Percentiles rank a stretch among this genome's conserved stretches.
These are phyloP conservation scores for Bunonema sp. DNA, from an alignment of 2,888 invertebrate species.

Conservation along the genomic window DNA sequence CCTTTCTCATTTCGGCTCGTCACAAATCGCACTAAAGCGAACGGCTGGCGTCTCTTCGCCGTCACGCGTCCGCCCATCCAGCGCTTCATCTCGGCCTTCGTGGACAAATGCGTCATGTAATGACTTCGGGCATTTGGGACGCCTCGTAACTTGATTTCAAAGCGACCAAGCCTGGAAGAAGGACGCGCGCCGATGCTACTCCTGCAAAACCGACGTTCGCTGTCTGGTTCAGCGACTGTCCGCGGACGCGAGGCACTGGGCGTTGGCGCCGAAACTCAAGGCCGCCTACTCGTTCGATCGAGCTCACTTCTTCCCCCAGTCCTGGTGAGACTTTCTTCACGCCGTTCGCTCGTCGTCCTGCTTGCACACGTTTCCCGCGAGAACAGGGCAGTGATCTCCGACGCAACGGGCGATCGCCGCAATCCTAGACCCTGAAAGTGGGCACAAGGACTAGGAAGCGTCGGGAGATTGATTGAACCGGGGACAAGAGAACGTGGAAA, in stretches of 20 bases:
- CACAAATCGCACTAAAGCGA: too few relatives aligned
- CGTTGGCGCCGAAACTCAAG: not conserved
- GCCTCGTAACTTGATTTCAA: not conserved
- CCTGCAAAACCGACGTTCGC: slow-evolving; percentile 4
- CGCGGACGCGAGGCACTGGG: slow-evolving; percentile 2
- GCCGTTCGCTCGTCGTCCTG: too few relatives aligned
- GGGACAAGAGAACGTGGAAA: too few relatives aligned
- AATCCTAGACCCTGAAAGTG: too few relatives aligned
- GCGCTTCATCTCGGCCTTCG: slow-evolving; percentile 9
- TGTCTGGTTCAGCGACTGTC: slow-evolving; percentile 7
- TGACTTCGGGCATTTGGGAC: not conserved
- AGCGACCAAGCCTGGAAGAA: slow-evolving; percentile 1
- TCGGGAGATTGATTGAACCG: too few relatives aligned
- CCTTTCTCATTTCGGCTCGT: too few relatives aligned
- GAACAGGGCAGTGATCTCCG: too few relatives aligned
- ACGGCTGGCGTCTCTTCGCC: slow-evolving; percentile 2
- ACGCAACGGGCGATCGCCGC: too few relatives aligned
- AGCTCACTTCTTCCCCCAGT: slow-evolving; percentile 8
- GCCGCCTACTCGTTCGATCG: slow-evolving; percentile 4
- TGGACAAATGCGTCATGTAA: slow-evolving; percentile 9
- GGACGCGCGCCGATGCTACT: slow-evolving; percentile 3
- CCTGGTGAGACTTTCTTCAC: slow-evolving; percentile 5
- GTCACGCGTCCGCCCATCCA: slow-evolving; percentile 8
- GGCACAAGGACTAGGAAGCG: too few relatives aligned
- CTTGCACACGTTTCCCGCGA: too few relatives aligned